These are phyloP conservation scores for Leptura quadrifasciata DNA, from an alignment of 2,888 invertebrate genomes.

Conservation along the genomic window DNA sequence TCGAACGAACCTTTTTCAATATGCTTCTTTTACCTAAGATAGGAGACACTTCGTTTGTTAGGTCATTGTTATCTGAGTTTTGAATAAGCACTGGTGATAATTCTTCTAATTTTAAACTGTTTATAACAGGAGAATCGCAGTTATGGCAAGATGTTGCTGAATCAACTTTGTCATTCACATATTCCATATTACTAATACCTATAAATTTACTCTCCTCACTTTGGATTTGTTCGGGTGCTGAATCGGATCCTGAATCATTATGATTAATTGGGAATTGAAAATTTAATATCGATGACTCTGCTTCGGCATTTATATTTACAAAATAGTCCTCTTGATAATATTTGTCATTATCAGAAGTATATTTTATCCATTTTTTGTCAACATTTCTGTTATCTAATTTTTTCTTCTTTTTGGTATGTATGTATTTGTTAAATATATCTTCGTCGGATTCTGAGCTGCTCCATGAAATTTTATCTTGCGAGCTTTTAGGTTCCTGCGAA, in stretches of 20 bases:
- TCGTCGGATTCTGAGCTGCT: slow-evolving; percentile 59
- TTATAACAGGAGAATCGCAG: slow-evolving; percentile 59
- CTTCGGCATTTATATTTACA: neutral
- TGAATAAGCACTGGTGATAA: slow-evolving; percentile 59
- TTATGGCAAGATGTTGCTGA: slow-evolving; percentile 13
- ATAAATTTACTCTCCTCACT: neutral
- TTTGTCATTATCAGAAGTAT: neutral
- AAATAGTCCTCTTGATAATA: neutral
- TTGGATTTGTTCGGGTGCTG: neutral
- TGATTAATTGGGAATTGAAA: neutral
- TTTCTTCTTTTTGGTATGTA: neutral
- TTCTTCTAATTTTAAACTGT: slow-evolving; percentile 47
- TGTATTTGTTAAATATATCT: slow-evolving; percentile 38
- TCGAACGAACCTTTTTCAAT: slow-evolving; percentile 47
- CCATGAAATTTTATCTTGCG: slow-evolving; percentile 59
- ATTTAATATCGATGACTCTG: neutral
- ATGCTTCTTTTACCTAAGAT: slow-evolving; percentile 54
- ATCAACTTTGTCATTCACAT: neutral
- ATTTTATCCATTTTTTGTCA: slow-evolving; percentile 41
- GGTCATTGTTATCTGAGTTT: slow-evolving; percentile 13
- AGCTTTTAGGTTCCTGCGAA: slow-evolving; percentile 44
- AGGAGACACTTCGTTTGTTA: slow-evolving; percentile 52
- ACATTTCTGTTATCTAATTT: slow-evolving; percentile 23
- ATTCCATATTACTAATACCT: neutral
- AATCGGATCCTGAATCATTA: neutral